These are phyloP conservation scores for Caranx ignobilis DNA, from an alignment of 2,113 vertebrate genomes.

Conservation along the genomic window DNA sequence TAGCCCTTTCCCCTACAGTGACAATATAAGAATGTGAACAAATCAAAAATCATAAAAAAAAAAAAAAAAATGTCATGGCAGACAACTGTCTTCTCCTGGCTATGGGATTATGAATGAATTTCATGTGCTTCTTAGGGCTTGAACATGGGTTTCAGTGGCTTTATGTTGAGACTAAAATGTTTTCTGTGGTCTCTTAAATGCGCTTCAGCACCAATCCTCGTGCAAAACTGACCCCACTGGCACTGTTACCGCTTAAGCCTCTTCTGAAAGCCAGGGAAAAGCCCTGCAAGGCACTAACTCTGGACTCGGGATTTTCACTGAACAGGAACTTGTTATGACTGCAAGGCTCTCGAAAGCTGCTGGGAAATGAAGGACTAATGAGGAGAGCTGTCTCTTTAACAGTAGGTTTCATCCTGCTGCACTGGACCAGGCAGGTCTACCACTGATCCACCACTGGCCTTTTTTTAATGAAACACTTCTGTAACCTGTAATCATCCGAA, in stretches of 20 bases:
- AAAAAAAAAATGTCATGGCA: constrained; percentile 22
- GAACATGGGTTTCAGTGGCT: constrained; percentile 62
- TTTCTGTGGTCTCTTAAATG: constrained; percentile 73
- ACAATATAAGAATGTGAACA: constrained; percentile 40
- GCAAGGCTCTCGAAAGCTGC: constrained; percentile 46
- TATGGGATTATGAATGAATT: constrained; percentile 64
- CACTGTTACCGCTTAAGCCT: constrained; percentile 77
- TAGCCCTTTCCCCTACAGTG: constrained; percentile 29
- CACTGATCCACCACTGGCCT: constrained; percentile 16
- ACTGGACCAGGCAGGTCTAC: constrained; percentile 13
- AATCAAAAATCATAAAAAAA: constrained; percentile 25
- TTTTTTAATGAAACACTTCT: constrained; percentile 64
- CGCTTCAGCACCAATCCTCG: constrained; percentile 66
- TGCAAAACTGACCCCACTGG: constrained; percentile 70
- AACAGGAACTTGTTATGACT: constrained; percentile 58
- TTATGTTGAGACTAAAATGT: constrained; percentile 62
- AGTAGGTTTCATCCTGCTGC: constrained; percentile 24
- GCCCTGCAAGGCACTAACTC: constrained; percentile 62
- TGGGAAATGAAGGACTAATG: constrained; percentile 59
- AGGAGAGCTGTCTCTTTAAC: constrained; percentile 38
- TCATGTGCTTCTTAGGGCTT: constrained; percentile 56
- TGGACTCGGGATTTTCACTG: constrained; percentile 61
- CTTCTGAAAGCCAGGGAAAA: constrained; percentile 71
- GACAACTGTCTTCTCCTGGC: constrained; percentile 46
- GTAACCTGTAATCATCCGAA: constrained; percentile 37